phyloP scores from a whole-genome alignment of 1,140 invertebrate species.

The Chironomus striatipennis region DNA sequence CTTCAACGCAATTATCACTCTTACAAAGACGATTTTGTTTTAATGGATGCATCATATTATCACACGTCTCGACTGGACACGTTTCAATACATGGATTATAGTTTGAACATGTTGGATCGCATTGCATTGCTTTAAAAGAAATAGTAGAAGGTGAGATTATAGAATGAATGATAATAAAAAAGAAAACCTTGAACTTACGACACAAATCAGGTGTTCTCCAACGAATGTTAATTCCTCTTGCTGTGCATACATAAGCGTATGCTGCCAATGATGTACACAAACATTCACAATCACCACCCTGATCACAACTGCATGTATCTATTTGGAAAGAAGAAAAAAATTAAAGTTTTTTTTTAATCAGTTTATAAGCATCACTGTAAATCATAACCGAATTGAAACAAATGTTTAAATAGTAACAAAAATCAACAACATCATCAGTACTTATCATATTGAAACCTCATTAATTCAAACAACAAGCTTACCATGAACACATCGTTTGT shows the following conservation, averaged over 20 bases:
- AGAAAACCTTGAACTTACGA: slow-evolving; percentile 50
- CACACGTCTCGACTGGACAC: slow-evolving; percentile 75
- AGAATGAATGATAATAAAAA: not conserved
- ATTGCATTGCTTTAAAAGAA: slow-evolving; percentile 64
- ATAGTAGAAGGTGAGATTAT: not conserved
- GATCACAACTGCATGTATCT: slow-evolving; percentile 80
- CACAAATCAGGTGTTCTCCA: slow-evolving; percentile 76
- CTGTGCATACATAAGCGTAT: slow-evolving; percentile 74
- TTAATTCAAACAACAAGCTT: not conserved
- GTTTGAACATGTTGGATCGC: slow-evolving; percentile 64
- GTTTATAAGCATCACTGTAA: no score
- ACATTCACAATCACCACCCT: slow-evolving; percentile 83
- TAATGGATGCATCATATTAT: slow-evolving; percentile 58
- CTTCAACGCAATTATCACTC: slow-evolving; percentile 69
- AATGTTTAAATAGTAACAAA: no score
- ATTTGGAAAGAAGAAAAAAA: not conserved
- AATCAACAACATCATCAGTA: no score
- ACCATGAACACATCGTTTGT: slow-evolving; percentile 57
- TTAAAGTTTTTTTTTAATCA: no score
- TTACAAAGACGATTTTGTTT: slow-evolving; percentile 52
- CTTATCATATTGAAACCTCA: no score
- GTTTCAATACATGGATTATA: slow-evolving; percentile 74
- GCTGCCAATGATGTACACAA: slow-evolving; percentile 78
- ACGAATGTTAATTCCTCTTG: slow-evolving; percentile 57
- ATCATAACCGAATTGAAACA: no score